phyloP scores from a whole-genome alignment of 2,888 invertebrate genomes.

The Drosophila borealis region DNA sequence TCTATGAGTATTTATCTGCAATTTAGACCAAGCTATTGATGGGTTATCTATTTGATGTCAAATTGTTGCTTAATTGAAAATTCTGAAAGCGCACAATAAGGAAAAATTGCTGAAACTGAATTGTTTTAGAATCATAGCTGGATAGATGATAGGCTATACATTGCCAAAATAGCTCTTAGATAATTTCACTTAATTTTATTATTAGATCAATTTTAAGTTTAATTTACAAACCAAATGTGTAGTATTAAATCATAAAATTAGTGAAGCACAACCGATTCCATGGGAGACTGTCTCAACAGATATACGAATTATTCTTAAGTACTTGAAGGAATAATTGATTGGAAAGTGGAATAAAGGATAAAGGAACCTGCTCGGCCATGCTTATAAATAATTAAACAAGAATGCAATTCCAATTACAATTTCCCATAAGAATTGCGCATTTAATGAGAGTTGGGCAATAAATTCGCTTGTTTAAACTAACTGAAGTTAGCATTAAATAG shows the following conservation, averaged over 20 bases:
- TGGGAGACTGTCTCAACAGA: no score
- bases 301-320: no score
- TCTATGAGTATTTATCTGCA: neutral
- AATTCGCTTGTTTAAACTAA: conserved; percentile 1
- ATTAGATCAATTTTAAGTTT: no score
- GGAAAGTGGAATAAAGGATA: no score
- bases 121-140: neutral
- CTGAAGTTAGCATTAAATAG: conserved; percentile 9
- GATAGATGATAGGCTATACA: neutral
- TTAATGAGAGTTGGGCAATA: conserved; percentile 7
- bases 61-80: neutral
- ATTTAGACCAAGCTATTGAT: neutral
- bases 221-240: no score
- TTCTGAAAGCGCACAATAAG: neutral
- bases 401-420: no score
- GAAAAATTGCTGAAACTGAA: neutral
- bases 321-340: no score
- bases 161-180: no score
- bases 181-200: neutral
- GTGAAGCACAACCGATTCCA: no score
- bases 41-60: neutral
- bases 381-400: no score
- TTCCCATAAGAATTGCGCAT: neutral
- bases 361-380: no score
- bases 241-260: no score